phyloP scores from a whole-genome alignment of 2,888 invertebrate genomes.

The Dinocampus coccinellae region DNA sequence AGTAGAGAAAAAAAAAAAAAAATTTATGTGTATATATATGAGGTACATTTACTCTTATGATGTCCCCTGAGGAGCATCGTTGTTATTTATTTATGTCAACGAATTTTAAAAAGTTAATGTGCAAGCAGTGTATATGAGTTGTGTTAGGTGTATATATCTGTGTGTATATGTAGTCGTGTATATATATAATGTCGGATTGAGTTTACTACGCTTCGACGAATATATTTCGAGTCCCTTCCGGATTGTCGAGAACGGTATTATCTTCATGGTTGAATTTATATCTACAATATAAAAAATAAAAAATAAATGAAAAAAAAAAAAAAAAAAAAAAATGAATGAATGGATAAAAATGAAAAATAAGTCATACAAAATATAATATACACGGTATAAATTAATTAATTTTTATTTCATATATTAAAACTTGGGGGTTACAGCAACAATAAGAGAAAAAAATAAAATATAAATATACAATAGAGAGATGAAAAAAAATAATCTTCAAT shows the following conservation, averaged over 20 bases:
- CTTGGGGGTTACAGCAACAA: too few relatives aligned
- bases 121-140: slow-evolving; percentile 31
- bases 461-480: too few relatives aligned
- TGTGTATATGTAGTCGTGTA: background rate
- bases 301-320: background rate
- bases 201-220: slow-evolving; percentile 35
- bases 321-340: background rate
- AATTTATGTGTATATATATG: background rate
- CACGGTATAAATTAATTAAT: too few relatives aligned
- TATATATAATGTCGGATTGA: slow-evolving; percentile 37
- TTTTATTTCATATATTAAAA: too few relatives aligned
- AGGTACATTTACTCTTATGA: background rate
- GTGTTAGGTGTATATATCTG: background rate
- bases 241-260: background rate
- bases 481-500: too few relatives aligned
- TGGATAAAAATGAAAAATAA: background rate
- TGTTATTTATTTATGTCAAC: slow-evolving; percentile 44
- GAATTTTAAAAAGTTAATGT: slow-evolving; percentile 44
- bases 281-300: background rate
- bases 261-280: background rate
- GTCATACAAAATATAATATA: too few relatives aligned
- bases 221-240: slow-evolving; percentile 1
- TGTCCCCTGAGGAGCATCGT: slow-evolving; percentile 27
- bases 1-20: background rate
- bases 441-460: too few relatives aligned